Percentiles rank a stretch among this genome's conserved stretches.
Conservation (phyloP, 2,797 vertebrate species). For the Smutsia temminckii region DNA sequence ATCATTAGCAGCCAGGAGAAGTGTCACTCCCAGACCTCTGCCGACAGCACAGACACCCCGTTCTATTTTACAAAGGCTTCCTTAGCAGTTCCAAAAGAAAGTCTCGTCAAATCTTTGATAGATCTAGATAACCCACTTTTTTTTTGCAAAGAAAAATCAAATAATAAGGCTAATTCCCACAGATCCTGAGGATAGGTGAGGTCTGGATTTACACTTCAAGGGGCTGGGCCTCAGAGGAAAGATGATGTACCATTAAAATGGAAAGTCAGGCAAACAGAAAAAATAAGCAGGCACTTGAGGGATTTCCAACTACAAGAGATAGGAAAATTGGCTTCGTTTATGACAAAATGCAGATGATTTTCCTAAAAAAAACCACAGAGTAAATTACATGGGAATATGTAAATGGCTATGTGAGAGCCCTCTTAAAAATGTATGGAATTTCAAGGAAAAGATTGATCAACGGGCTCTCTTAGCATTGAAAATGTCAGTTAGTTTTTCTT, state of each 20-base stretch:
- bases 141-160: constrained; percentile 53
- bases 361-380: constrained; percentile 49
- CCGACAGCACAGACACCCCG: not conserved
- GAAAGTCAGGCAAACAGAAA: not conserved
- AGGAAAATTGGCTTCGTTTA: constrained; percentile 64
- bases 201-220: constrained; percentile 49
- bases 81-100: constrained; percentile 51
- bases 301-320: not conserved
- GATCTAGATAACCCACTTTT: constrained; percentile 47
- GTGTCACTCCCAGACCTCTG: not conserved
- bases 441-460: constrained; percentile 36
- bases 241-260: constrained; percentile 41
- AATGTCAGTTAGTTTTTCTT: constrained; percentile 41
- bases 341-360: constrained; percentile 58
- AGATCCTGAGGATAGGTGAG: constrained; percentile 54
- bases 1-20: not conserved
- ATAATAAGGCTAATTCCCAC: constrained; percentile 68
- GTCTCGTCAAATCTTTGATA: constrained; percentile 26
- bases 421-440: constrained; percentile 64
- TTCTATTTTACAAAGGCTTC: constrained; percentile 35
- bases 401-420: constrained; percentile 27
- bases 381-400: constrained; percentile 46
- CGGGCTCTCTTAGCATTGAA: constrained; percentile 34
- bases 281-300: constrained; percentile 45
- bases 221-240: constrained; percentile 33